Percentiles rank a stretch among this genome's conserved stretches.
These are phyloP conservation scores for Zoanthus sociatus DNA, from an alignment of 92 coral and sea anemone genomes.

Conservation along the genomic window DNA sequence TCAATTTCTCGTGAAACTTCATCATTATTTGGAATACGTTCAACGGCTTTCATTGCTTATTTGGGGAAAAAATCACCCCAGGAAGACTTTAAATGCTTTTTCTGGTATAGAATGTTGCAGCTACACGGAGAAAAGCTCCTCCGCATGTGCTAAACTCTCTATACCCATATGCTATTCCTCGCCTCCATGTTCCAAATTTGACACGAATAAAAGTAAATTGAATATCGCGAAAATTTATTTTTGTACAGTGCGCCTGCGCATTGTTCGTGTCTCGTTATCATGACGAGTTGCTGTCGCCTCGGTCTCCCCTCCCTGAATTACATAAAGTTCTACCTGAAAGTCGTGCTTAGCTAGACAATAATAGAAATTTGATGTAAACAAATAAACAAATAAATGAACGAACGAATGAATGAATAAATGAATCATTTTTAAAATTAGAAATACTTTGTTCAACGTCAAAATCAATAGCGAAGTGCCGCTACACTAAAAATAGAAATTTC, in stretches of 20 bases:
- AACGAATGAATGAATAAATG: no score
- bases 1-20: slow-evolving; percentile 23
- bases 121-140: slow-evolving; percentile 33
- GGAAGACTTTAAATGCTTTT: background rate
- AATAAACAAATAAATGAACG: no score
- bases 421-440: no score
- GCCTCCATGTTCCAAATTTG: slow-evolving; percentile 38
- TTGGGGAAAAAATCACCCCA: background rate
- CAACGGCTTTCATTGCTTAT: slow-evolving; percentile 33
- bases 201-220: slow-evolving; percentile 35
- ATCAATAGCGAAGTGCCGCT: no score
- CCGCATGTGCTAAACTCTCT: slow-evolving; percentile 12
- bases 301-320: background rate
- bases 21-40: slow-evolving; percentile 12
- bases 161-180: slow-evolving; percentile 17
- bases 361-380: no score
- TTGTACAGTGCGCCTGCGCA: slow-evolving; percentile 3
- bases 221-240: slow-evolving; percentile 3
- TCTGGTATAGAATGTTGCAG: slow-evolving; percentile 29
- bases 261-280: background rate
- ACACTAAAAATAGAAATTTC: no score
- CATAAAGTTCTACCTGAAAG: no score
- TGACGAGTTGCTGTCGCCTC: background rate
- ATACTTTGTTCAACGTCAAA: no score
- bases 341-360: no score